Evolutionary conservation across 1,140 invertebrate species (phyloP).

Genomic region (Drosophila lini): DNA sequence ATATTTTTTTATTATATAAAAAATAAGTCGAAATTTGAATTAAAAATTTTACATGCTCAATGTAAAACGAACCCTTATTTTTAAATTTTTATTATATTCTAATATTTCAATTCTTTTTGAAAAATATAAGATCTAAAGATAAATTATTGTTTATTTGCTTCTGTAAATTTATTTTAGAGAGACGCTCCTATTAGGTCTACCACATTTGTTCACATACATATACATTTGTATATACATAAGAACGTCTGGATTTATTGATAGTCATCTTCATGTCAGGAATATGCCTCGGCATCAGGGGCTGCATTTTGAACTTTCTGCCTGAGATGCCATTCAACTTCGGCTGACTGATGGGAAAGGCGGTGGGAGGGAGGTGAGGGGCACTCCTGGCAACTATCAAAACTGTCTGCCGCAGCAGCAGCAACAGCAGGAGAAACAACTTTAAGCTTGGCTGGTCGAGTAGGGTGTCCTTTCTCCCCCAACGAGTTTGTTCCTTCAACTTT

Average conservation of each 20-base stretch:
- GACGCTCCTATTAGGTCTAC: not conserved
- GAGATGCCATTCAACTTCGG: constrained; percentile 48
- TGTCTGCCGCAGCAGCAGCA: constrained; percentile 63
- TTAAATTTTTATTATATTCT: too few species aligned
- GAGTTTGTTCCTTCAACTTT: constrained; percentile 47
- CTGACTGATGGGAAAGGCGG: constrained; percentile 29
- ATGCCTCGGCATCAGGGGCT: constrained; percentile 40
- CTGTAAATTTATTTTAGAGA: not conserved
- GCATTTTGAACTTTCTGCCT: constrained; percentile 59
- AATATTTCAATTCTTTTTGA: too few species aligned
- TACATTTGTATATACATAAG: not conserved
- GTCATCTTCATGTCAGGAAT: constrained; percentile 48
- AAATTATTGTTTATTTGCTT: not conserved
- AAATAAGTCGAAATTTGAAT: not conserved
- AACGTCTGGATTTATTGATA: constrained; percentile 45
- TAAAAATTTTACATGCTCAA: too few species aligned
- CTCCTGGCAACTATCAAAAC: constrained; percentile 66
- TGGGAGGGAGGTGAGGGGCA: not conserved
- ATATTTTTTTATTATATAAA: not conserved
- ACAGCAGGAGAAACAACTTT: constrained; percentile 31
- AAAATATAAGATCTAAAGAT: not conserved
- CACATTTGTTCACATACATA: not conserved
- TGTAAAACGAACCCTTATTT: too few species aligned
- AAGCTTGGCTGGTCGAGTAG: constrained; percentile 18
- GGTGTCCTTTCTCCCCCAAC: constrained; percentile 4